Evolutionary conservation across 2,797 vertebrate genomes (phyloP).

Genomic region (Sarcoramphus papa): DNA sequence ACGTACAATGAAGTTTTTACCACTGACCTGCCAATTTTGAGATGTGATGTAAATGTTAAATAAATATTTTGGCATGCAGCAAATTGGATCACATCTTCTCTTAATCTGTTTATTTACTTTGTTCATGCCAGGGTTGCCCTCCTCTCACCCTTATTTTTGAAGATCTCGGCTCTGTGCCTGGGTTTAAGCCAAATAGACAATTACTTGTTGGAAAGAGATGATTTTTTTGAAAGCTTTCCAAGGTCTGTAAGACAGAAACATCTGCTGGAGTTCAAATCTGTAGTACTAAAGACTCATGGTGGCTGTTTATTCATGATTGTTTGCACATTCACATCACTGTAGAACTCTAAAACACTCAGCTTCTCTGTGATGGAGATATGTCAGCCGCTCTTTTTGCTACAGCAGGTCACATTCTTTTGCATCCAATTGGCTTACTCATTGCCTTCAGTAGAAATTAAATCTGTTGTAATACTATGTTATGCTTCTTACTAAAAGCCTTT

Average conservation of each 20-base stretch:
- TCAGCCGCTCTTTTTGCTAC: constrained; percentile 29
- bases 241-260: constrained; percentile 54
- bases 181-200: constrained; percentile 54
- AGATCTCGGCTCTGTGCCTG: constrained; percentile 51
- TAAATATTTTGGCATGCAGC: constrained; percentile 54
- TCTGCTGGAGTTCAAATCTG: constrained; percentile 50
- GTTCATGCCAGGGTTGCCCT: constrained; percentile 34
- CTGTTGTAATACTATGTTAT: constrained; percentile 40
- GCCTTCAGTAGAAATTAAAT: constrained; percentile 47
- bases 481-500: constrained; percentile 27
- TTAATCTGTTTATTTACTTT: constrained; percentile 62
- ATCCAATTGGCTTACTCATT: constrained; percentile 22
- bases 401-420: constrained; percentile 55
- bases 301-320: constrained; percentile 47
- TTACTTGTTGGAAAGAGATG: constrained; percentile 48
- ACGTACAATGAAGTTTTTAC: not conserved
- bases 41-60: constrained; percentile 13
- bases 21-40: not conserved
- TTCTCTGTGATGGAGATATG: constrained; percentile 51
- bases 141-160: constrained; percentile 45
- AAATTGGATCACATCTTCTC: constrained; percentile 47
- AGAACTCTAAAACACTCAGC: constrained; percentile 10
- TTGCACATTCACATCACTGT: constrained; percentile 46
- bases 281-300: not conserved
- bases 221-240: constrained; percentile 56